Evolutionary conservation across 1,140 invertebrate genomes (phyloP).

Genomic region (Cardiocondyla obscurior): DNA sequence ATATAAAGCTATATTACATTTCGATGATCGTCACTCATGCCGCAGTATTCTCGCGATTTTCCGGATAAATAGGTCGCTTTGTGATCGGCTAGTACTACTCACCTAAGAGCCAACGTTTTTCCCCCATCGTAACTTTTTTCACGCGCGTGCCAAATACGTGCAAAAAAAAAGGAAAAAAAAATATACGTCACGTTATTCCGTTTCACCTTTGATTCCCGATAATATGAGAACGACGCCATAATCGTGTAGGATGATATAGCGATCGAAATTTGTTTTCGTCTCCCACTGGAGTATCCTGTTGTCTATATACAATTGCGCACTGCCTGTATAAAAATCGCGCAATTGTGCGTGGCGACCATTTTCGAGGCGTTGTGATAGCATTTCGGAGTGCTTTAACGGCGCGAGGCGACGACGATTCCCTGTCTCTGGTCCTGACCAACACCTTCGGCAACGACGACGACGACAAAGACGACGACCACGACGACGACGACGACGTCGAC

Average conservation of each 20-base stretch:
- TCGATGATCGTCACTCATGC: neutral
- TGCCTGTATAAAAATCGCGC: conserved; percentile 13
- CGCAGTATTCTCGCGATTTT: neutral
- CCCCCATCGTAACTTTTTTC: neutral
- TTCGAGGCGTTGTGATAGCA: neutral
- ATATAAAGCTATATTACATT: neutral
- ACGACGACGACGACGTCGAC: neutral
- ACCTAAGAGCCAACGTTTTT: neutral
- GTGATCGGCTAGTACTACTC: neutral
- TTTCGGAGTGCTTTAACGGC: neutral
- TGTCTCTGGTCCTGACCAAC: neutral
- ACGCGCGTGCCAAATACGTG: neutral
- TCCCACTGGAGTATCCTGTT: neutral
- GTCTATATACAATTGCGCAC: neutral
- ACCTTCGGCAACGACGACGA: neutral
- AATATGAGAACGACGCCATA: neutral
- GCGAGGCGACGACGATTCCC: neutral
- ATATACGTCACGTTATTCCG: neutral
- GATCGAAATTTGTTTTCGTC: neutral
- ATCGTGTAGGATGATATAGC: neutral
- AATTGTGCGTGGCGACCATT: neutral
- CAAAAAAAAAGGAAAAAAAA: too few species aligned
- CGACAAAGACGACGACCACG: too few species aligned
- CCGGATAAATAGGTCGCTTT: neutral
- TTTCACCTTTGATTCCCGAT: neutral